Base-by-base conservation (phyloP, 2,888 invertebrate species). In the Lasius platythorax region DNA sequence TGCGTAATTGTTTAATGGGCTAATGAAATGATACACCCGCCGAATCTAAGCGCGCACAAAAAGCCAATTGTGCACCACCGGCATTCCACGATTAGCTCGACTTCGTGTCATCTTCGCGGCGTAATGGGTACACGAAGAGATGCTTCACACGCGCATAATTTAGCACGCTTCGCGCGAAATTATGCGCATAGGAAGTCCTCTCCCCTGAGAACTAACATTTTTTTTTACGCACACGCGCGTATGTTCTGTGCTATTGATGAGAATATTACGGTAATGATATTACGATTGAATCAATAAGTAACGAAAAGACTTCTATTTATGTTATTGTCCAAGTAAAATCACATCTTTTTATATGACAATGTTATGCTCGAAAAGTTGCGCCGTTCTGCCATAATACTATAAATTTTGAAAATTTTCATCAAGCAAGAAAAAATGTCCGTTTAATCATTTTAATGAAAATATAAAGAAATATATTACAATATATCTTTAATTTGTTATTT, bases 11-110 rank as follows among this genome's bases (percentile, higher is more conserved):
- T 93, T 94, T 93, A 93, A 94, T 93, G 90, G 89, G 87, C 89
- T 93, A 93, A 94, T 94, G 92, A 93, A 92, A 93, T 92, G 93
- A 94, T 93, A 92, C 91, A 89, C 86, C 89, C 88, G 90, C 92
- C 93, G 91, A 94, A 94, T 93, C 90, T 91, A 92, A 88, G 90
- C 88, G 86, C 89, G 88, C 88, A 91, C 88, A 90, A 90, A 92
- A 91, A 90, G 91, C 85, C 90, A 89, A 90, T 91, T 92, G 89
- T 90, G 72, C 83, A 56, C 67, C 50, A 82, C 84, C 82, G 88
- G 84, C 90, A 89, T 89, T 91, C 89, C 87, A 83, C 85, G 87
- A 89, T 88, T 87, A 83, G 83, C 76, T 67, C 30, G 85, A 85
- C 85, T 82, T 86, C 28, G 70, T 73, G 23, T 56, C 61, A 79